These are phyloP conservation scores for Morone chrysops DNA, from an alignment of 2,113 vertebrate species.

Conservation along the genomic window DNA sequence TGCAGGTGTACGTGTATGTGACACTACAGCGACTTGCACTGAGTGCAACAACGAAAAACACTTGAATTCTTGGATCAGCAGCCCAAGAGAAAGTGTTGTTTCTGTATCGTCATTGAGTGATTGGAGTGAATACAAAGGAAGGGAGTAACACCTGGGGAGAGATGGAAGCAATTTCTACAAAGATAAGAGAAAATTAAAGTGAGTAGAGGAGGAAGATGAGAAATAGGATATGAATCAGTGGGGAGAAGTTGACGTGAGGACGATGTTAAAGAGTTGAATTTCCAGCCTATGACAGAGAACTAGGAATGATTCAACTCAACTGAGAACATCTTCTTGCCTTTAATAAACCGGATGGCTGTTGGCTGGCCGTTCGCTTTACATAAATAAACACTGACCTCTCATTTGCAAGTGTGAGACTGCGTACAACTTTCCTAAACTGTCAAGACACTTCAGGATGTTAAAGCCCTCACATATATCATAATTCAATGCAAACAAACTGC, in stretches of 20 bases:
- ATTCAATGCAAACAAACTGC: neutral
- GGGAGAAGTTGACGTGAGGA: neutral
- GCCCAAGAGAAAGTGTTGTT: neutral
- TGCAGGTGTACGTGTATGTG: neutral
- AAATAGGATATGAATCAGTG: neutral
- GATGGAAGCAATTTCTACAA: neutral
- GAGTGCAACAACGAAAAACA: neutral
- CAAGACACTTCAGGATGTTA: neutral
- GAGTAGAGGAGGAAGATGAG: neutral
- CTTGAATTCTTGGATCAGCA: neutral
- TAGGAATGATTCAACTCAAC: neutral
- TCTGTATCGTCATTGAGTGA: neutral
- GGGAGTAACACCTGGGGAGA: neutral
- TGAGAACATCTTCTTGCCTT: neutral
- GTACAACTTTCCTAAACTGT: neutral
- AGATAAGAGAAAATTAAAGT: slow-evolving; percentile 22
- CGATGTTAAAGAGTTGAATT: neutral
- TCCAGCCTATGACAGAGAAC: no score
- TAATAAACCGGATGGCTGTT: slow-evolving; percentile 1
- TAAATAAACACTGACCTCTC: neutral
- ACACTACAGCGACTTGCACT: neutral
- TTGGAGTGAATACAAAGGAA: slow-evolving; percentile 1
- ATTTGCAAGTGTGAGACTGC: neutral
- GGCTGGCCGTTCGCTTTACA: no score
- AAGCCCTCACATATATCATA: neutral